Percentiles rank a stretch among this genome's conserved stretches.
Conservation (phyloP, 1,140 invertebrate genomes). For the Drosophila varians region DNA sequence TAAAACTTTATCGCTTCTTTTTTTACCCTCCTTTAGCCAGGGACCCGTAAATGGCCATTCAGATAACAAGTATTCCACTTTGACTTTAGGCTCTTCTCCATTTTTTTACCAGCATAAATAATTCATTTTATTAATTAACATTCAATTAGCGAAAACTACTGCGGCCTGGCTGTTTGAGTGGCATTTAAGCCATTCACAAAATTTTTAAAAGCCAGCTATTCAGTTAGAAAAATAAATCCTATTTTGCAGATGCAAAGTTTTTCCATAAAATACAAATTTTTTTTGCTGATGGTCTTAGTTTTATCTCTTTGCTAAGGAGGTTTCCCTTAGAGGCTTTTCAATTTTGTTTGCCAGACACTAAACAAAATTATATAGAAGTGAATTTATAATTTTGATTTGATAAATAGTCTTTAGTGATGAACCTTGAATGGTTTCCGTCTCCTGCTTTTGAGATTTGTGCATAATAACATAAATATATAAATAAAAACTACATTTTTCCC, state of each 20-base stretch:
- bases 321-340: constrained; percentile 6
- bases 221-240: constrained; percentile 15
- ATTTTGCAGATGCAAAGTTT: constrained; percentile 15
- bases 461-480: neutral
- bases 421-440: neutral
- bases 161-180: constrained; percentile 27
- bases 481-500: neutral
- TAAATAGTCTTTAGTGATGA: neutral
- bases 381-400: neutral
- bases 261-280: constrained; percentile 29
- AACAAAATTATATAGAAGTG: neutral
- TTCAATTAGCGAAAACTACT: constrained; percentile 66
- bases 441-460: neutral
- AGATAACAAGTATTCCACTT: constrained; percentile 53
- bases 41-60: constrained; percentile 56
- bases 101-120: constrained; percentile 8
- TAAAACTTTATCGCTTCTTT: constrained; percentile 40
- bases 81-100: constrained; percentile 4
- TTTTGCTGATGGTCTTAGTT: constrained; percentile 22
- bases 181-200: constrained; percentile 50
- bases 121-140: constrained; percentile 67
- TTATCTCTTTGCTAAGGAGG: constrained; percentile 27
- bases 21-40: neutral
- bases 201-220: constrained; percentile 13
- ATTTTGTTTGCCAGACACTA: neutral